Conservation (phyloP, 2,888 invertebrate species). For the Hoplodrina ambigua region DNA sequence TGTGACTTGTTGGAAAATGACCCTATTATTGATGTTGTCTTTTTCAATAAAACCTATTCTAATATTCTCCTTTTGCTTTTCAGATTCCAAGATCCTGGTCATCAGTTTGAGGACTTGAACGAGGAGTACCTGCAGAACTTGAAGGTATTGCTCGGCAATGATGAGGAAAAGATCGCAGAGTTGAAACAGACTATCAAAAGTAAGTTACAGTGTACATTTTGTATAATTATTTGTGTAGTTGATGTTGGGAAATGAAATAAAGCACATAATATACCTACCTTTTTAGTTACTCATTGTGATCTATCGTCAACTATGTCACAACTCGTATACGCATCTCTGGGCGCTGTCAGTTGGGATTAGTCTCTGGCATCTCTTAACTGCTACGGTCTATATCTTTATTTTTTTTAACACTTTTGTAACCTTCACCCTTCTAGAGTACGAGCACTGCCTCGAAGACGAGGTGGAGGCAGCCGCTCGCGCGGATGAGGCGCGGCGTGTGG, state of each 20-base stretch:
- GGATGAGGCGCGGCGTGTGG: slow-evolving; percentile 69
- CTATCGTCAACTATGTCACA: too few relatives aligned
- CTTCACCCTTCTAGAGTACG: slow-evolving; percentile 65
- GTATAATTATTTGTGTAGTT: too few relatives aligned
- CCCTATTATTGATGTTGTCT: too few relatives aligned
- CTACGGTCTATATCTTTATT: too few relatives aligned
- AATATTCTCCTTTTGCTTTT: background rate
- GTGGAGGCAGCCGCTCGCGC: slow-evolving; percentile 73
- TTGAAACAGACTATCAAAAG: slow-evolving; percentile 75
- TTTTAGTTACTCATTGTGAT: too few relatives aligned
- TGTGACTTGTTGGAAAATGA: too few relatives aligned
- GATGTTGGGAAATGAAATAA: too few relatives aligned
- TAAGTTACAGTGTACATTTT: slow-evolving; percentile 58
- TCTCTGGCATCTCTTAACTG: too few relatives aligned
- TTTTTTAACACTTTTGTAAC: too few relatives aligned
- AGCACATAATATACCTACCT: too few relatives aligned
- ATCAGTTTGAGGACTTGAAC: slow-evolving; percentile 75
- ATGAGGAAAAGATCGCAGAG: slow-evolving; percentile 77
- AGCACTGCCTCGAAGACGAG: slow-evolving; percentile 72
- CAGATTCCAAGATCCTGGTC: slow-evolving; percentile 80
- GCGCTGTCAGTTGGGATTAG: too few relatives aligned
- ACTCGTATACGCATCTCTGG: too few relatives aligned
- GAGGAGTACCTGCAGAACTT: slow-evolving; percentile 77
- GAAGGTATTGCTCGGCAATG: slow-evolving; percentile 75
- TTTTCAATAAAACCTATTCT: background rate